A percentile compares a stretch with the other conserved stretches of the same genome.
Conservation (phyloP, 2,888 invertebrate genomes). For the Aphidoletes aphidimyza region DNA sequence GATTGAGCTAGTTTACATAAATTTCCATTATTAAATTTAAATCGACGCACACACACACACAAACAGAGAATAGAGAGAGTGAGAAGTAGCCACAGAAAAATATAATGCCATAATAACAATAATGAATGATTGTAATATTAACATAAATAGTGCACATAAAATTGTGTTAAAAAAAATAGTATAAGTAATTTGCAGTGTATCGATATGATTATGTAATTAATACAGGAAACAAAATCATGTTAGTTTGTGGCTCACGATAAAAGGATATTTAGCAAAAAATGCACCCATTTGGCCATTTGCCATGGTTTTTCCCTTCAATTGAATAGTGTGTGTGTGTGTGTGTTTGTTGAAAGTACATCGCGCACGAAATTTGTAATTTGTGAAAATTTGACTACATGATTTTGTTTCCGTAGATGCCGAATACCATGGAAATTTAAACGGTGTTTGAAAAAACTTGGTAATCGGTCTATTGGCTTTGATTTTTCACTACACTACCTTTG, state of each 20-base stretch:
- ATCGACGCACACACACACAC: neutral
- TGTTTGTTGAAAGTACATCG: neutral
- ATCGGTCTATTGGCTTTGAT: neutral
- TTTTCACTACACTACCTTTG: neutral
- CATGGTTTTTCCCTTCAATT: too few relatives aligned
- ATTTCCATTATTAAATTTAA: slow-evolving; percentile 51
- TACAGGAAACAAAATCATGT: slow-evolving; percentile 52
- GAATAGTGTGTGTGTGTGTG: too few relatives aligned
- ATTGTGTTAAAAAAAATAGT: slow-evolving; percentile 19
- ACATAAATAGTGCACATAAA: slow-evolving; percentile 31
- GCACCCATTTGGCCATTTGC: too few relatives aligned
- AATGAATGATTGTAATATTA: slow-evolving; percentile 43
- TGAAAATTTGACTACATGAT: slow-evolving; percentile 15
- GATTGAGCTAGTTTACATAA: slow-evolving; percentile 43
- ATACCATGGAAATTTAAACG: too few relatives aligned
- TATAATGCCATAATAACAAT: slow-evolving; percentile 16
- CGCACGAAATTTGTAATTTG: neutral
- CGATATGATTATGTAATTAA: slow-evolving; percentile 46
- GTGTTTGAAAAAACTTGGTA: neutral
- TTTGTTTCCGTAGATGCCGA: neutral
- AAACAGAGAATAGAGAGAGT: neutral
- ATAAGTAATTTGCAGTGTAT: slow-evolving; percentile 41
- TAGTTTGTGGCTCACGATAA: neutral
- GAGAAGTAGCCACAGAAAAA: neutral
- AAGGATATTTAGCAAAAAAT: slow-evolving; percentile 20